Evolutionary conservation across 2,888 invertebrate species (phyloP).

Genomic region (Ctena decussata): DNA sequence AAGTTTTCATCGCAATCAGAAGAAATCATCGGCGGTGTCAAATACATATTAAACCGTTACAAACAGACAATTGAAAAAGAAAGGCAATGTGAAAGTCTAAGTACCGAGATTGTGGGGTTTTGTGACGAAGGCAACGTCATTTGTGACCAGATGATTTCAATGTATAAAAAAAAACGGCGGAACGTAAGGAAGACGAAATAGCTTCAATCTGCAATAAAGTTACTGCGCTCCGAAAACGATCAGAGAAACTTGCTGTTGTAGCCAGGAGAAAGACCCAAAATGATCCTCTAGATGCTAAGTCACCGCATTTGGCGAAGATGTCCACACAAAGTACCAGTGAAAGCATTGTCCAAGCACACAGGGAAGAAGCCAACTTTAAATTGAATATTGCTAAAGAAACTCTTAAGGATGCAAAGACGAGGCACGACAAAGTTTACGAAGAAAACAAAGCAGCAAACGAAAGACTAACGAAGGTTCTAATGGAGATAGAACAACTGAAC

Average conservation of each 20-base stretch:
- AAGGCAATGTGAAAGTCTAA: neutral
- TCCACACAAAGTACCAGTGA: neutral
- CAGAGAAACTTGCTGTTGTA: neutral
- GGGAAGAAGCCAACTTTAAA: neutral
- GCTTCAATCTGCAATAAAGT: neutral
- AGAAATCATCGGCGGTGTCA: neutral
- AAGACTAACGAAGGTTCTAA: neutral
- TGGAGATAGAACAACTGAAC: neutral
- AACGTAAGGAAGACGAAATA: neutral
- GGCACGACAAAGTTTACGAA: neutral
- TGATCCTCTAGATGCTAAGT: neutral
- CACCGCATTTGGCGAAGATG: conserved; percentile 10
- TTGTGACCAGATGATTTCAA: neutral
- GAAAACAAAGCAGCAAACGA: neutral
- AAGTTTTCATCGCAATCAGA: neutral
- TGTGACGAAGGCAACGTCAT: neutral
- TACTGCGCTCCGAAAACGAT: neutral
- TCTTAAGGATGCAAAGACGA: neutral
- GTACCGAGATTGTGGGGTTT: neutral
- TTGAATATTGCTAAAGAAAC: conserved; percentile 1
- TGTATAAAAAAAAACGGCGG: neutral
- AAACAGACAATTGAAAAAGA: too few relatives aligned
- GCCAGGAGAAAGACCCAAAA: neutral
- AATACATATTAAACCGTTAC: neutral
- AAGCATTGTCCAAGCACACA: neutral